Evolutionary conservation across 2,797 vertebrate species (phyloP).

Genomic region (Trematomus bernacchii): DNA sequence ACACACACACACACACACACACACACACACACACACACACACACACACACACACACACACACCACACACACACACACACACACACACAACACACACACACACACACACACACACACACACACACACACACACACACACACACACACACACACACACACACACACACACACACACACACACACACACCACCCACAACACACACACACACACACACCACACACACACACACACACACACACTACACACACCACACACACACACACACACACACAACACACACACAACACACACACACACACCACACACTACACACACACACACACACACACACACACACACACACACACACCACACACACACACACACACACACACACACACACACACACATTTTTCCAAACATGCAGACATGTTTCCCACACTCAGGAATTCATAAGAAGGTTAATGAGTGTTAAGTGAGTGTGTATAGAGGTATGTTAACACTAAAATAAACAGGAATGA

Average conservation of each 20-base stretch:
- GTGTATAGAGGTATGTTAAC: neutral
- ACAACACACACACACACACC: slow-evolving; percentile 9
- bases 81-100: neutral
- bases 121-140: slow-evolving; percentile 12
- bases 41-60: neutral
- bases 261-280: neutral
- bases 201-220: neutral
- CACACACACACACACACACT: slow-evolving; percentile 10
- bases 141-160: neutral
- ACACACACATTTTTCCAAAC: neutral
- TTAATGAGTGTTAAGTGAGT: neutral
- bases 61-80: slow-evolving; percentile 9
- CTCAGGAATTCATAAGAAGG: neutral
- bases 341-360: slow-evolving; percentile 10
- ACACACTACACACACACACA: neutral
- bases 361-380: slow-evolving; percentile 5
- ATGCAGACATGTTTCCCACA: neutral
- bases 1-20: slow-evolving; percentile 6
- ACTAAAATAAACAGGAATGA: slow-evolving; percentile 7
- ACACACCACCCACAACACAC: slow-evolving; percentile 5
- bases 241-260: slow-evolving; percentile 5
- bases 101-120: slow-evolving; percentile 6
- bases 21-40: slow-evolving; percentile 12
- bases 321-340: slow-evolving; percentile 4
- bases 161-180: slow-evolving; percentile 5